Conservation (phyloP, 64 coral and sea anemone genomes). For the Trachythela sp. region DNA sequence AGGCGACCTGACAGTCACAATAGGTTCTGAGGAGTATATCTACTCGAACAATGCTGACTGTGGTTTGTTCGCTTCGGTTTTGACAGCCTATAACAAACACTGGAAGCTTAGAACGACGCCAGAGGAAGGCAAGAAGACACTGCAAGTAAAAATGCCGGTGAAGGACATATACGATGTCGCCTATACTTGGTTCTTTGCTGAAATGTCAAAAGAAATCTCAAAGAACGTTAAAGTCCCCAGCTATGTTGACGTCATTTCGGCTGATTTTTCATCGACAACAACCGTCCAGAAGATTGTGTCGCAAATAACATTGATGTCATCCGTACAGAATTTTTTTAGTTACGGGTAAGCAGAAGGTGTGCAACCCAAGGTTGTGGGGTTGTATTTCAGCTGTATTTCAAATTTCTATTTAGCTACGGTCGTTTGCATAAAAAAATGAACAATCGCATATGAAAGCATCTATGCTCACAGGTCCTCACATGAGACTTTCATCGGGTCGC, state of each 20-base stretch:
- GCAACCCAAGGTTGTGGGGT: too few species aligned
- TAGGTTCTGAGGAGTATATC: slow-evolving; percentile 58
- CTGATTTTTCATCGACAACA: slow-evolving; percentile 57
- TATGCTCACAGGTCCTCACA: too few species aligned
- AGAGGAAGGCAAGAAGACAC: slow-evolving; percentile 62
- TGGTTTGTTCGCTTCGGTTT: slow-evolving; percentile 59
- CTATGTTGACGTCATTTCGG: not conserved
- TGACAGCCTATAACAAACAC: slow-evolving; percentile 65
- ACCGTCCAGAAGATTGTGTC: slow-evolving; percentile 51
- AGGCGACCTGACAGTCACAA: not conserved
- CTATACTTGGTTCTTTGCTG: slow-evolving; percentile 48
- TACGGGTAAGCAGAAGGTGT: not conserved
- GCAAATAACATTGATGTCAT: slow-evolving; percentile 53
- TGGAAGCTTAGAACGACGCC: slow-evolving; percentile 66
- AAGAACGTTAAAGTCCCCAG: not conserved
- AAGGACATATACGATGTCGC: slow-evolving; percentile 38
- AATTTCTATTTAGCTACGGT: too few species aligned
- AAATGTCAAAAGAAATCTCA: not conserved
- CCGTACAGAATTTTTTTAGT: not conserved
- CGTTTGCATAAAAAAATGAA: too few species aligned
- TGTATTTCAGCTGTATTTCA: too few species aligned
- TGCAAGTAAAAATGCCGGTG: slow-evolving; percentile 7
- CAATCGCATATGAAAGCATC: too few species aligned
- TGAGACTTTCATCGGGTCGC: too few species aligned
- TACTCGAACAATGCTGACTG: slow-evolving; percentile 25